Base-by-base conservation (phyloP, 2,797 vertebrate genomes). In the Lagodon rhomboides region DNA sequence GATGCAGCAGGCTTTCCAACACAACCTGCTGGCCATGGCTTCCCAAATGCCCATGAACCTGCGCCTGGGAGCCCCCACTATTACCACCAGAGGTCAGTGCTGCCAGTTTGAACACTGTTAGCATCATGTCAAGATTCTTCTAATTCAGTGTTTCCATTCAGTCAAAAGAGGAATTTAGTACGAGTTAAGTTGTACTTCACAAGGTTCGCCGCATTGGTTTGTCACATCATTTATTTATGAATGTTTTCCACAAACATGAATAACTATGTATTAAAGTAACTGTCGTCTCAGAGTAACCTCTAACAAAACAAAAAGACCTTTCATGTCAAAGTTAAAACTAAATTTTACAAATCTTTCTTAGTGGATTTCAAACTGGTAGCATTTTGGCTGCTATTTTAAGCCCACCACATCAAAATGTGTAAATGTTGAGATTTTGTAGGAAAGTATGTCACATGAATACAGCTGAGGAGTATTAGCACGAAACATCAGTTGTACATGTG, bases 1-100 rank as follows among this genome's bases (percentile, higher is more conserved):
- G 8, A 96, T 98, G 85, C 98, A 99, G 90, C 98, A 98, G 93
- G 96, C 97, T 1, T 95, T 99, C 72, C 98, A 99, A 81, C 97
- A 98, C 80, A 98, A 97, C 92, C 93, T 99, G 15, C 84, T 99
- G 76, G 96, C 94, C 86, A 93, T 98, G 97, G 97, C 98, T 0
- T 95, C 95, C 1, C 94, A 95, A 13, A 94, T 95, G 81, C 95
- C 95, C 55, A 90, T 94, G 90, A 95, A 95, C 86, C 82, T 95
- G 85, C 92, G 93, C 6, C 90, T 95, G 68, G 93, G 91, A 64
- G 75, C 90, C 51, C 93, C 93, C 20, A 17, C 82, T 55, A 76
- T 88, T 71, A 82, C 90, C 51, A 88, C 86, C 79, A 90, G 82
- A 89, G 95, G 94, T 94, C 78, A 79, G 91, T 85, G 30, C 12